Evolutionary conservation across 2,113 vertebrate species (phyloP), one percentile per base, ranked within the genome.

Genomic region (Hepsetus odoe): DNA sequence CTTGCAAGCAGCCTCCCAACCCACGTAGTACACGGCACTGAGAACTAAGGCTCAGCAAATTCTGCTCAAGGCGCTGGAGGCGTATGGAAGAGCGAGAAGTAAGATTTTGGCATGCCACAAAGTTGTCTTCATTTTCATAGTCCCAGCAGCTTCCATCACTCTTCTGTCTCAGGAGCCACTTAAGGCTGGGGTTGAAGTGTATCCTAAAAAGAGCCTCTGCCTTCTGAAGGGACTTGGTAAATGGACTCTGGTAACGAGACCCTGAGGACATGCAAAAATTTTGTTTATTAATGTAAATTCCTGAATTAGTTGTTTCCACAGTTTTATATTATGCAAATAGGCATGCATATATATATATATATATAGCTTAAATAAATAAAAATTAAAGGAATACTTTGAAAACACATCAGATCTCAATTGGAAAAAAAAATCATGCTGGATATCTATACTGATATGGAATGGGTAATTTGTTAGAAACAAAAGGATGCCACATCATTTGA

Each of bases 31-130:
- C 76, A 44, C 83, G 87, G 83, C 82, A 89, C 70, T 88, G 89
- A 16, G 81, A 73, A 0, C 81, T 79, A 26, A 91, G 75, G 18
- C 77, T 82, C 32, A 89, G 80, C 28, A 93, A 74, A 24, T 84
- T 82, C 38, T 85, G 85, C 18, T 91, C 88, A 64, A 92, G 70
- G 4, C 35, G 80, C 42, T 86, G 86, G 5, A 93, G 78, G 44
- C 80, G 86, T 1, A 66, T 76, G 5, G 90, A 92, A 24, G 91
- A 87, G 0, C 82, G 80, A 24, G 90, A 90, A 14, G 82, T 83
- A n/a, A 88, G 85, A 74, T 90, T 85, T 51, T 86, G 82, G 20
- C 79, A 80, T 1, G 80, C 58, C 0, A 89, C 85, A 65, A 90
- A 89, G 40, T 65, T 62, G 75, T 81, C 81, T 49, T 88, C 77